Evolutionary conservation across 1,140 invertebrate genomes (phyloP).

Genomic region (Pseudomyrmex sp.): DNA sequence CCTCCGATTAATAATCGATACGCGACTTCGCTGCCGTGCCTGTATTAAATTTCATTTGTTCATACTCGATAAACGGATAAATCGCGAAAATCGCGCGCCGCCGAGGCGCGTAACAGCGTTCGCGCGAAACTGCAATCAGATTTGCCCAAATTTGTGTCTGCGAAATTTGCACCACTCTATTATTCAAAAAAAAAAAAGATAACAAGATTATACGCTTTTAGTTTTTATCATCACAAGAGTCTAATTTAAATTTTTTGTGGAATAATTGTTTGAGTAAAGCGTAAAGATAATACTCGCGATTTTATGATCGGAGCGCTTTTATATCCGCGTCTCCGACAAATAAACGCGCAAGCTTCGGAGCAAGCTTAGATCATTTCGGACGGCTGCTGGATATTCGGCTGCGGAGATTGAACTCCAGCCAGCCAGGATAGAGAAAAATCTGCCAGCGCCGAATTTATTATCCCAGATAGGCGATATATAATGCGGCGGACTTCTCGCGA

Average conservation of each 20-base stretch:
- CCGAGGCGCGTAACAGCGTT: not conserved
- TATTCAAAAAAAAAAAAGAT: not conserved
- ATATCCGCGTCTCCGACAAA: not conserved
- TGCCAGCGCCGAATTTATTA: conserved; percentile 41
- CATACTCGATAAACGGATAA: conserved; percentile 43
- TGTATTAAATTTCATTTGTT: conserved; percentile 52
- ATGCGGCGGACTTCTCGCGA: conserved; percentile 8
- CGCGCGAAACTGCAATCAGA: conserved; percentile 15
- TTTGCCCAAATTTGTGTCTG: conserved; percentile 31
- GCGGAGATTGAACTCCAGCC: conserved; percentile 8
- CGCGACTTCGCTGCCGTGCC: not conserved
- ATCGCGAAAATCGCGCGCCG: conserved; percentile 40
- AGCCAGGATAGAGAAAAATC: not conserved
- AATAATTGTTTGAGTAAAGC: not conserved
- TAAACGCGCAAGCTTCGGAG: not conserved
- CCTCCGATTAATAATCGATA: conserved; percentile 39
- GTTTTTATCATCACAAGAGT: not conserved
- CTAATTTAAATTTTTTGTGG: not conserved
- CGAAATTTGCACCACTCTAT: not conserved
- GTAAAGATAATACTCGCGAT: not conserved
- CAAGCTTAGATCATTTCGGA: not conserved
- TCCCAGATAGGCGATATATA: conserved; percentile 31
- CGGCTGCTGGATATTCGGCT: not conserved
- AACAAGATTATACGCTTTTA: not conserved
- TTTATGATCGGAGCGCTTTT: not conserved